A percentile compares a stretch with the other conserved stretches of the same genome.
phyloP scores from a whole-genome alignment of 2,797 vertebrate species.

The Betta splendens region DNA sequence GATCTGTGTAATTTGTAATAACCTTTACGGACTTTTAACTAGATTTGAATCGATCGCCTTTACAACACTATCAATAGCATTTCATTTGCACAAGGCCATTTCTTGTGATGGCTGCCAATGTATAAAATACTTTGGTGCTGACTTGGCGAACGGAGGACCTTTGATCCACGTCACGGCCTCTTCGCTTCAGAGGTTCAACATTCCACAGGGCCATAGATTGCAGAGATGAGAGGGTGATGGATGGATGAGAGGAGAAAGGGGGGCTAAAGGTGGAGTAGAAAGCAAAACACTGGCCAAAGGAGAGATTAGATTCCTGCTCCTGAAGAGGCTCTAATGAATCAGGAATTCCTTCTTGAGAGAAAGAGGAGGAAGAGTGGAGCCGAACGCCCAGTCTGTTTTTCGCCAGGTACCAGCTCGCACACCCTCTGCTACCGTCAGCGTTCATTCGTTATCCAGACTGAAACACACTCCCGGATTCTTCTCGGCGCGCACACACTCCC shows the following conservation, averaged over 20 bases:
- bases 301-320: constrained; percentile 75
- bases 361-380: constrained; percentile 45
- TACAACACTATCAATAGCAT: constrained; percentile 9
- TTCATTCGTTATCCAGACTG: constrained; percentile 49
- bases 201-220: constrained; percentile 75
- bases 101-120: constrained; percentile 28
- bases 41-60: constrained; percentile 21
- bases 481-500: constrained; percentile 15
- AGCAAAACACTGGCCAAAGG: constrained; percentile 65
- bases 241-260: constrained; percentile 70
- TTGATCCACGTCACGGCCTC: constrained; percentile 64
- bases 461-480: constrained; percentile 66
- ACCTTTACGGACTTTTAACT: constrained; percentile 9
- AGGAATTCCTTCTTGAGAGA: constrained; percentile 60
- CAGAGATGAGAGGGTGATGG: constrained; percentile 74
- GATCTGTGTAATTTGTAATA: constrained; percentile 3
- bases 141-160: constrained; percentile 73
- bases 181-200: constrained; percentile 67
- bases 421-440: constrained; percentile 27
- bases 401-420: constrained; percentile 8
- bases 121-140: constrained; percentile 62
- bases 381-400: constrained; percentile 39
- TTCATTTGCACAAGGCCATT: constrained; percentile 27
- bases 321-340: constrained; percentile 74
- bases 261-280: constrained; percentile 70